Percentiles rank a stretch among this genome's conserved stretches.
Conservation (phyloP, 1,140 invertebrate species). For the Saccostrea cuccullata region DNA sequence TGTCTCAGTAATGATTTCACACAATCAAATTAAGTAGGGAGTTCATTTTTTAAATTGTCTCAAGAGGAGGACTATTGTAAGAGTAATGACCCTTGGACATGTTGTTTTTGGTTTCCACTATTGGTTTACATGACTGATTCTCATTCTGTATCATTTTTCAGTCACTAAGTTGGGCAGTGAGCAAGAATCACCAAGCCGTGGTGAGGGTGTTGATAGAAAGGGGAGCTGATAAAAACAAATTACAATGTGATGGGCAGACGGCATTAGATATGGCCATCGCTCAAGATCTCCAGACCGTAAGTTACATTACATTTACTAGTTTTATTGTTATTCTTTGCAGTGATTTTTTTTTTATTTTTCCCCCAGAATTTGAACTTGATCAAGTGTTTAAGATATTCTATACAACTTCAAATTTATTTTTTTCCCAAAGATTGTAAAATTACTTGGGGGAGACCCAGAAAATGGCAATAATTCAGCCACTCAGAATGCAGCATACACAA, state of each 20-base stretch:
- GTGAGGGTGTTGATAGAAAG: constrained; percentile 69
- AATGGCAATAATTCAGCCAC: not conserved
- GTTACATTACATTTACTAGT: not conserved
- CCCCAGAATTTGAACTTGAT: not conserved
- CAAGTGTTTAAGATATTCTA: not conserved
- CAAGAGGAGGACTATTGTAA: too few relatives aligned
- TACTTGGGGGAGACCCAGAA: constrained; percentile 8
- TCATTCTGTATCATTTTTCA: constrained; percentile 50
- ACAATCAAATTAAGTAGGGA: too few relatives aligned
- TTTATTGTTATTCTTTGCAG: not conserved
- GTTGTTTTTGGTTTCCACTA: not conserved
- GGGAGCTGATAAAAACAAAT: constrained; percentile 69
- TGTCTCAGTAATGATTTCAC: too few relatives aligned
- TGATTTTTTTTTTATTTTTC: not conserved
- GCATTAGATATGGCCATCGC: constrained; percentile 76
- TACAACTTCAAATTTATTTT: not conserved
- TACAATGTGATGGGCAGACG: constrained; percentile 74
- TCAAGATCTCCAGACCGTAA: constrained; percentile 69
- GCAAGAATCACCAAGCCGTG: constrained; percentile 64
- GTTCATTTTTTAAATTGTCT: too few relatives aligned
- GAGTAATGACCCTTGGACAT: not conserved
- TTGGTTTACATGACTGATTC: not conserved
- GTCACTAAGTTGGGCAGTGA: constrained; percentile 75
- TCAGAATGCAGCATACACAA: not conserved
- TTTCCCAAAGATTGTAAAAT: not conserved